Conservation (phyloP, 2,113 vertebrate species). For the Turnix velox region DNA sequence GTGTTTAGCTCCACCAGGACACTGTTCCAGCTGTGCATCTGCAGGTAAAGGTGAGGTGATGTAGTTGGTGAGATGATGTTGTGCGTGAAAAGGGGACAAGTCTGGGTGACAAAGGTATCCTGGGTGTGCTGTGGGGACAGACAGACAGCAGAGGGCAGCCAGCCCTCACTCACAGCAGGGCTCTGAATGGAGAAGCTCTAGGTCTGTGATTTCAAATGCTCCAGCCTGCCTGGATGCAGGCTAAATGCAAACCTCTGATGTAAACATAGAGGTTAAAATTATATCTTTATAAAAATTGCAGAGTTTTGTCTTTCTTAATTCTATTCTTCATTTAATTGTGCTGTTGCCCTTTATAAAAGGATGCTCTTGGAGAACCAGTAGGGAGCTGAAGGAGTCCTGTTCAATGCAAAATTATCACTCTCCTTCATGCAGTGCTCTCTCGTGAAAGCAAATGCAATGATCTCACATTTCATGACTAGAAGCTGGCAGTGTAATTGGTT, state of each 20-base stretch:
- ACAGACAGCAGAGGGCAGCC: constrained; percentile 64
- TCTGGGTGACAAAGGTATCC: background rate
- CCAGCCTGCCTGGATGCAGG: background rate
- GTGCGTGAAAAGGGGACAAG: background rate
- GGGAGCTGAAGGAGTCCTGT: background rate
- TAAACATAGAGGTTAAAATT: background rate
- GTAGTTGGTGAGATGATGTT: rapidly evolving
- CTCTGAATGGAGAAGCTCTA: rapidly evolving
- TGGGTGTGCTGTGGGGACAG: background rate
- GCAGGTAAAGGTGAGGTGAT: background rate
- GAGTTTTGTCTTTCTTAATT: background rate
- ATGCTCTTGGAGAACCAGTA: background rate
- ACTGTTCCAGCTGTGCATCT: background rate
- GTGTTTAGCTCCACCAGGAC: background rate
- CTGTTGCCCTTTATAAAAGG: background rate
- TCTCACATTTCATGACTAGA: background rate
- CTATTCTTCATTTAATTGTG: background rate
- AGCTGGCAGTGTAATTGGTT: background rate
- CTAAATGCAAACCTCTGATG: background rate
- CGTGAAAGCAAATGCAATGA: background rate
- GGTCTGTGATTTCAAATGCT: too few relatives aligned
- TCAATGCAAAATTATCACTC: background rate
- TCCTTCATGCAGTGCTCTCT: background rate
- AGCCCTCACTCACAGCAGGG: background rate
- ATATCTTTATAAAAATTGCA: background rate